Evolutionary conservation across 2,797 vertebrate species (phyloP), one percentile per base, ranked within the genome.

Genomic region (Cuniculus paca): DNA sequence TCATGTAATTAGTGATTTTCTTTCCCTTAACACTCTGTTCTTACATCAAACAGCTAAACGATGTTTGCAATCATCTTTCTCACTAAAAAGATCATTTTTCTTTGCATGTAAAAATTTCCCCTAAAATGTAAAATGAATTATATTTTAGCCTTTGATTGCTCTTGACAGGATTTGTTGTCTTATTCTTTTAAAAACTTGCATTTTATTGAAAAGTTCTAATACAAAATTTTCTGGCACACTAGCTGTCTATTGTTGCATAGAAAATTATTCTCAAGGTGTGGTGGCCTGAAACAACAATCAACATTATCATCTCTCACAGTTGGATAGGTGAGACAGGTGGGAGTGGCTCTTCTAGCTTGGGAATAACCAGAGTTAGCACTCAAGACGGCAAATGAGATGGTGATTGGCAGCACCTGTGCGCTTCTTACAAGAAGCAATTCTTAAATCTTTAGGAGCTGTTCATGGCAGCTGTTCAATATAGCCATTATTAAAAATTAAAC

Each of bases 1-100:
- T 83, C 28, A 56, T 79, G 13, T 54, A 95, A 92, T 89, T 90
- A 88, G 68, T 83, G 45, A 90, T 48, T 83, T 95, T 90, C 74
- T 96, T 92, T 77, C 19, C 58, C 20, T 74, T 95, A 85, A 78
- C 16, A 75, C 26, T 81, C 22, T 56, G 9, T 34, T 58, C 68
- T 94, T 58, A 19, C 74, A 80, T 60, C 54, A 96, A 90, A 88
- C 19, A 92, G 68, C 68, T 91, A 94, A 95, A 86, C 88, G 61
- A 83, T 91, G 20, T 79, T 89, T 52, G 24, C 56, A 90, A 94
- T 96, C 31, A 83, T 95, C 92, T 95, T 95, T 95, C 78, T 94
- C 65, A 48, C 96, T 93, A 81, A 86, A 93, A 86, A 74, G 58
- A 88, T 70, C 12, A 88, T 70, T 83, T 92, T 96, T 70, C 19